Base-by-base conservation (phyloP, 2,113 vertebrate species). In the Oryzias melastigma region DNA sequence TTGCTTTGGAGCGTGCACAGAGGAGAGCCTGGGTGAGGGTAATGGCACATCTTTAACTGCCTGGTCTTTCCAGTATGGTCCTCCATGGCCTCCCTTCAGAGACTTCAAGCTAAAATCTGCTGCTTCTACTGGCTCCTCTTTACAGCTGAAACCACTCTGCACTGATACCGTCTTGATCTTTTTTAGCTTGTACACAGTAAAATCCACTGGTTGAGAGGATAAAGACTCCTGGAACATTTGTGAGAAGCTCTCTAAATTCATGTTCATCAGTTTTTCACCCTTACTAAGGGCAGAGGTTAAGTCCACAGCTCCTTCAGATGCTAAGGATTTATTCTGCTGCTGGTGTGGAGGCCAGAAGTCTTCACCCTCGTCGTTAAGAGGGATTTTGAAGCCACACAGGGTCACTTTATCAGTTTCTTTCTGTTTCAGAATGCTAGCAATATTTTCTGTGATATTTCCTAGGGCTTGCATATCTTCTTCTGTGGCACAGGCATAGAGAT, bases 191-290 rank as follows among this genome's bases (percentile, higher is more conserved):
- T 94, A 93, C 57, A 89, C 77, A 57, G 91, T 93, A 69, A 98
- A 97, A 70, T 98, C 95, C 41, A 98, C 78, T 0, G 94, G 91
- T 43, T 95, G 93, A 62, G 71, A 88, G 82, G 86, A 87, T 51
- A 92, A 64, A 4, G 95, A 95, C 52, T 96, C 93, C 75, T 95
- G 92, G 91, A 96, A 93, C 91, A 96, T 92, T 65, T 95, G 92
- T 49, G 95, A 93, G 82, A 97, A 95, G 1, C 86, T 87, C 84
- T 94, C 92, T 73, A 96, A 85, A 82, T 96, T 95, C 93, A 95
- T 92, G 78, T 92, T 94, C 92, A 96, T 93, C 63, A 95, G 82
- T 77, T 90, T 92, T 54, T 95, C 89, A 0, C 89, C 96, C 86
- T 92, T 95, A 78, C 86, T 85, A 65, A 95, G 90, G 69, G 92